Evolutionary conservation across 1,140 invertebrate species (phyloP), one percentile per base, ranked within the genome.

Genomic region (Stenopsyche tienmushanensis): DNA sequence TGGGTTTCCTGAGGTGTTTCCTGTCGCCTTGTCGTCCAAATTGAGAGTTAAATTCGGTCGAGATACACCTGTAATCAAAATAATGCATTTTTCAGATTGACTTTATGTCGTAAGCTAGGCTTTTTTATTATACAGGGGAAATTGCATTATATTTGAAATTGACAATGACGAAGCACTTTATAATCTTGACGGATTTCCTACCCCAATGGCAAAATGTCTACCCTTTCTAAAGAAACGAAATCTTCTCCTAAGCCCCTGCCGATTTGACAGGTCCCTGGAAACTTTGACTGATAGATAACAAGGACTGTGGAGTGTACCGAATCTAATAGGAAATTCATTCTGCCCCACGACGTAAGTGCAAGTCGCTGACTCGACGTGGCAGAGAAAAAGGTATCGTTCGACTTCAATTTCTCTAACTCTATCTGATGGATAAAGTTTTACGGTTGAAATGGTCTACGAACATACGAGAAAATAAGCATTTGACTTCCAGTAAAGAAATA

Each of bases 31-130:
- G 13, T 83, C 80, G 52, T 87, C 85, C 26, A 92, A 82, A 77
- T 91, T 89, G 72, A 92, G 78, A 24, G 88, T 89, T 72, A 91
- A 80, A 75, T 89, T 89, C 52, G 89, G 84, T 53, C 87, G 82
- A 71, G 84, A 82, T 17, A 80, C 78, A 21, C 76, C 82, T 81
- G 73, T 58, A 77, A 78, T 64, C n/a, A 67, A 74, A 47, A 65
- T 17, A 42, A 41, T 42, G 18, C 55, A 49, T 62, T 47, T 15
- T 24, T 62, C 21, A 7, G 17, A 62, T 26, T 42, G 10, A 17
- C 39, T 26, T 42, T 57, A 15, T 45, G 34, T 57, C 7, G 7
- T 13, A 64, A 45, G 39, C 39, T 18, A 44, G n/a, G 13, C 29
- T 8, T 8, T 44, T 44, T 44, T 44, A 3, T 44, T 44, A 3